Evolutionary conservation across 2,113 vertebrate genomes (phyloP).

Genomic region (Columba janthina): DNA sequence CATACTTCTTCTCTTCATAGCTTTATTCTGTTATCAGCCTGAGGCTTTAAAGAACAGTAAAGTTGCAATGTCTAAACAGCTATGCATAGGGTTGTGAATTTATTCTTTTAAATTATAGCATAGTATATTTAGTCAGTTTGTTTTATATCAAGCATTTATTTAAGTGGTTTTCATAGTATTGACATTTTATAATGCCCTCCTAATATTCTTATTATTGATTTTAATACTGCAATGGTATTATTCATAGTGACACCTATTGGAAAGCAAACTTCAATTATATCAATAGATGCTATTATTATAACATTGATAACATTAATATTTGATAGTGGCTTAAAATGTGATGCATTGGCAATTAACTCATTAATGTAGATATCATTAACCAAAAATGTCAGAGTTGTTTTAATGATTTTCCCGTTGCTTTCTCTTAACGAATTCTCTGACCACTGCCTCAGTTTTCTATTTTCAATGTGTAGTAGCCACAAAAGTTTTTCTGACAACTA

Average conservation of each 20-base stretch:
- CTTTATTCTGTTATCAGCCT: not conserved
- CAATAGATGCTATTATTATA: constrained; percentile 80
- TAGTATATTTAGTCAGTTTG: constrained; percentile 67
- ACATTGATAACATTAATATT: constrained; percentile 80
- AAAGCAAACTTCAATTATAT: constrained; percentile 78
- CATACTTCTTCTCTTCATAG: not conserved
- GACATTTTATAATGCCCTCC: constrained; percentile 75
- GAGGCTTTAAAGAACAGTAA: not conserved
- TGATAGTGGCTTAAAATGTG: constrained; percentile 74
- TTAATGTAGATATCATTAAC: constrained; percentile 78
- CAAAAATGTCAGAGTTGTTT: constrained; percentile 67
- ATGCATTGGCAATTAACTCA: constrained; percentile 77
- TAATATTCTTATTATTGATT: constrained; percentile 82
- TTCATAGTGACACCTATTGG: constrained; percentile 79
- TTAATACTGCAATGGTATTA: constrained; percentile 78
- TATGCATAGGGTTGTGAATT: constrained; percentile 9
- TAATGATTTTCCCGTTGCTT: constrained; percentile 61
- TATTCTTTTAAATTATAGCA: constrained; percentile 64
- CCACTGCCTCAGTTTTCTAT: constrained; percentile 24
- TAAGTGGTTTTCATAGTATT: constrained; percentile 74
- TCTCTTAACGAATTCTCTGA: constrained; percentile 50
- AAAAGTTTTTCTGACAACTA: constrained; percentile 43
- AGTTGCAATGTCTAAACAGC: not conserved
- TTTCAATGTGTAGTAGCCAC: not conserved
- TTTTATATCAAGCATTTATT: constrained; percentile 69